Evolutionary conservation across 2,113 vertebrate genomes (phyloP).

Genomic region (Centrocercus urophasianus): DNA sequence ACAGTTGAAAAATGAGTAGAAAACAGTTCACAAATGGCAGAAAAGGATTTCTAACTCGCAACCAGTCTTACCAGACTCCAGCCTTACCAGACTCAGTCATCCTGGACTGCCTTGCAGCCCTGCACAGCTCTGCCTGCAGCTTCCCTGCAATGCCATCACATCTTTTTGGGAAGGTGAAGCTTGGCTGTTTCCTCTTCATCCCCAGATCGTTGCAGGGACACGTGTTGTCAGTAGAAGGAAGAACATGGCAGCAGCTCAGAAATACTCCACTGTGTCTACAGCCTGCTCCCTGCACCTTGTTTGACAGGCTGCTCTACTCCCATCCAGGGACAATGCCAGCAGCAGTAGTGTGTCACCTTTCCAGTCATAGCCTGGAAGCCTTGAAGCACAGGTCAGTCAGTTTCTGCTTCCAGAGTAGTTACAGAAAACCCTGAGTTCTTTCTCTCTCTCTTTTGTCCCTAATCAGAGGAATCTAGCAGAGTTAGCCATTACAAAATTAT

Average conservation of each 20-base stretch:
- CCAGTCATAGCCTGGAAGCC: background rate
- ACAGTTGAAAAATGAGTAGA: background rate
- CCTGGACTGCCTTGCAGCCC: background rate
- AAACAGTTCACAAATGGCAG: background rate
- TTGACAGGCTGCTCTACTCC: background rate
- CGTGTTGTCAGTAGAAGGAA: background rate
- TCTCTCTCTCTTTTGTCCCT: background rate
- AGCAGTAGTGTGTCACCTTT: accelerated
- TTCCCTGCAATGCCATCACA: background rate
- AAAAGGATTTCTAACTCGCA: background rate
- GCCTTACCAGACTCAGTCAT: background rate
- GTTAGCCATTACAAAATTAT: background rate
- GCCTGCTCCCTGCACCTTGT: background rate
- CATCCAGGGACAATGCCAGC: accelerated
- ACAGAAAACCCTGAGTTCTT: background rate
- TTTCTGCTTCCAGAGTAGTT: background rate
- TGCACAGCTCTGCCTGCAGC: background rate
- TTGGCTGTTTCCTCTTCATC: background rate
- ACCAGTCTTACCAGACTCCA: background rate
- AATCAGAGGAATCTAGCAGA: background rate
- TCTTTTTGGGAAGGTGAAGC: background rate
- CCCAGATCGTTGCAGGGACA: background rate
- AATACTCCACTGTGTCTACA: accelerated
- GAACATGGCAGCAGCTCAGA: background rate
- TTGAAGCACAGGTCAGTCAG: background rate